These are phyloP conservation scores for Ptychobarbus kaznakovi DNA, from an alignment of 2,797 vertebrate genomes.

Conservation along the genomic window DNA sequence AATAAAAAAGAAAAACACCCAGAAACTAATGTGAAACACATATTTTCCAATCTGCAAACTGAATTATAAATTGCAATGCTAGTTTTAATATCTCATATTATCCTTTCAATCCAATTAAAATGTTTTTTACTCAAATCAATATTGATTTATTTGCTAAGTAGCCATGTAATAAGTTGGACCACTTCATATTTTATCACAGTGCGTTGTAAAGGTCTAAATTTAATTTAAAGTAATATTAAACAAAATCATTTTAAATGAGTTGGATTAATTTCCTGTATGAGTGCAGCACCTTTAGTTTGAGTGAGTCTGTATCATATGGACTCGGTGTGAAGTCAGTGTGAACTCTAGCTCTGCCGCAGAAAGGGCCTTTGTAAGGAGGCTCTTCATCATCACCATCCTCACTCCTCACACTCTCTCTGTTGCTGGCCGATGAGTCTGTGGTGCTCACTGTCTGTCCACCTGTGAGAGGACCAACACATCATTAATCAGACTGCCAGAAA, in stretches of 20 bases:
- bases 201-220: neutral
- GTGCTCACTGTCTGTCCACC: conserved; percentile 98
- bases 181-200: neutral
- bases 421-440: conserved; percentile 97
- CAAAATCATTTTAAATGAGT: neutral
- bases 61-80: neutral
- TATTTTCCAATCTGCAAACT: neutral
- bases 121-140: neutral
- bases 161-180: neutral
- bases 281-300: conserved; percentile 90
- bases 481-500: neutral
- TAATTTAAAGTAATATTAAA: neutral
- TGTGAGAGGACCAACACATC: conserved; percentile 62
- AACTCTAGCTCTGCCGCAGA: conserved; percentile 93
- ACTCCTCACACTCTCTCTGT: conserved; percentile 97
- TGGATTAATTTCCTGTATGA: conserved; percentile 12
- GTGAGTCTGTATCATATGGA: conserved; percentile 95
- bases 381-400: conserved; percentile 98
- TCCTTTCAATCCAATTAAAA: neutral
- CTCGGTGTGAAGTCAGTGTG: conserved; percentile 98
- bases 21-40: neutral
- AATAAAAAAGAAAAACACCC: neutral
- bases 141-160: neutral
- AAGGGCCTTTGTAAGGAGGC: conserved; percentile 93
- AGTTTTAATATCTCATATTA: neutral